Evolutionary conservation across 2,113 vertebrate species (phyloP).

Genomic region (Lathamus discolor): DNA sequence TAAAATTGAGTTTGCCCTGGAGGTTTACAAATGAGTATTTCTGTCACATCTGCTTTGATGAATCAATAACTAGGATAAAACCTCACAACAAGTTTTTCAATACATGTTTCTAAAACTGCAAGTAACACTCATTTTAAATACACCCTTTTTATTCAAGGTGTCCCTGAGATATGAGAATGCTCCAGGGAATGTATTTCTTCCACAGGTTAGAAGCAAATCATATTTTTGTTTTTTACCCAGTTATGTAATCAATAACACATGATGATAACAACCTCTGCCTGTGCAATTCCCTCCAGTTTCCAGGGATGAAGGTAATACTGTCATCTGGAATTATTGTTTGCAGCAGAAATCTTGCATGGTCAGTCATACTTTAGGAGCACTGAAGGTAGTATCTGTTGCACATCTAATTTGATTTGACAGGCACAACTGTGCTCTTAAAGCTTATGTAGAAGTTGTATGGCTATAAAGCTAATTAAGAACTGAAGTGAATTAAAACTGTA

Average conservation of each 20-base stretch:
- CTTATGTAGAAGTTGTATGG: slow-evolving; percentile 32
- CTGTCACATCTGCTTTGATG: background rate
- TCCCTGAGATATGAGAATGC: background rate
- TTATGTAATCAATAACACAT: slow-evolving; percentile 69
- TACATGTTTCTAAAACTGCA: background rate
- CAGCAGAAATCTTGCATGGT: slow-evolving; percentile 63
- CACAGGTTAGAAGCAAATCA: background rate
- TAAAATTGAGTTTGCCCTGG: background rate
- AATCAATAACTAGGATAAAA: background rate
- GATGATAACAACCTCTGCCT: slow-evolving; percentile 62
- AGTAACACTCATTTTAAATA: background rate
- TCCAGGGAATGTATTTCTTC: background rate
- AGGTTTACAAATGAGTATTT: slow-evolving; percentile 7
- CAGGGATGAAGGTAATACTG: slow-evolving; percentile 67
- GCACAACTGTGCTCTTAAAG: slow-evolving; percentile 62
- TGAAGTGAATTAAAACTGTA: slow-evolving; percentile 9
- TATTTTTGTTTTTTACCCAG: slow-evolving; percentile 36
- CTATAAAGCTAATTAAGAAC: slow-evolving; percentile 40
- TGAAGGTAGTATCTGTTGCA: slow-evolving; percentile 55
- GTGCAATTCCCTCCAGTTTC: slow-evolving; percentile 55
- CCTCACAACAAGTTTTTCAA: background rate
- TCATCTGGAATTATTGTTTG: slow-evolving; percentile 76
- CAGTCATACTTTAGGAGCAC: slow-evolving; percentile 68
- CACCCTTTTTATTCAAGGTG: background rate
- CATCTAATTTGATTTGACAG: slow-evolving; percentile 71